Evolutionary conservation across 2,888 invertebrate species (phyloP).

Genomic region (Strigamia crassipes): DNA sequence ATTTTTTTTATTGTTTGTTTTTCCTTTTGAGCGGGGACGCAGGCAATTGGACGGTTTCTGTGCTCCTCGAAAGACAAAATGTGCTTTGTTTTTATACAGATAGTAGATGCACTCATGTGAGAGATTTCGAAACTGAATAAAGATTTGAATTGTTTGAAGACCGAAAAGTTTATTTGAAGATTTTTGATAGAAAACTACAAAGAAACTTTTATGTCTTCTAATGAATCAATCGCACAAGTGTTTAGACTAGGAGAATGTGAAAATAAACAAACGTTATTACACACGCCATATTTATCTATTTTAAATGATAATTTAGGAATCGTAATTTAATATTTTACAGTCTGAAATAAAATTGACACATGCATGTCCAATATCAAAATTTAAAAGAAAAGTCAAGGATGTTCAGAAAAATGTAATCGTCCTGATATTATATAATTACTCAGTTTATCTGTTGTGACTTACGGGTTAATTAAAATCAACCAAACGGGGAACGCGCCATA

Average conservation of each 20-base stretch:
- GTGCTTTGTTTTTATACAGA: not conserved
- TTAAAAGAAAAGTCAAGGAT: too few relatives aligned
- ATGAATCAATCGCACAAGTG: not conserved
- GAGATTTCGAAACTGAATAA: not conserved
- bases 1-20: not conserved
- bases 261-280: not conserved
- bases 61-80: not conserved
- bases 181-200: not conserved
- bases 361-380: too few relatives aligned
- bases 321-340: too few relatives aligned
- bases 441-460: too few relatives aligned
- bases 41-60: not conserved
- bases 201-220: not conserved
- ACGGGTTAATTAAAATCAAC: too few relatives aligned
- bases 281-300: too few relatives aligned
- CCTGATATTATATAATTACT: too few relatives aligned
- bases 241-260: not conserved
- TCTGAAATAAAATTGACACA: too few relatives aligned
- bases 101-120: not conserved
- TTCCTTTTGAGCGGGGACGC: not conserved
- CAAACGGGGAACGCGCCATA: too few relatives aligned
- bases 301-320: not conserved
- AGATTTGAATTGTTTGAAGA: not conserved
- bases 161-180: not conserved
- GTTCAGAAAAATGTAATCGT: too few relatives aligned